Conservation (phyloP, 2,888 invertebrate species). For the Digitonthophagus gazella region DNA sequence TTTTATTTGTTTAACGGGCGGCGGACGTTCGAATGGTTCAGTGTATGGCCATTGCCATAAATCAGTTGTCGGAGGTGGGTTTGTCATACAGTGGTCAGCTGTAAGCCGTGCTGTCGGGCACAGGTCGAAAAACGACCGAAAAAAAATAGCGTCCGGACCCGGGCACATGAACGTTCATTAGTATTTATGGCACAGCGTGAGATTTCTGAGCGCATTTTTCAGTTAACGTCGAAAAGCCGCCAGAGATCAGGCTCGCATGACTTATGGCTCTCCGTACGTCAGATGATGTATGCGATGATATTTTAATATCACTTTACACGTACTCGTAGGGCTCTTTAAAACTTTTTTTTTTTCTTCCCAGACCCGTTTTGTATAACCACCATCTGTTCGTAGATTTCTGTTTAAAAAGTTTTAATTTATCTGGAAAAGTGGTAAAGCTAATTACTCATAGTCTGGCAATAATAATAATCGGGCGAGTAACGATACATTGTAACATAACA, state of each 20-base stretch:
- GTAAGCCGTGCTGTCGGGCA: conserved; percentile 23
- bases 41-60: conserved; percentile 24
- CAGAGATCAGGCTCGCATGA: neutral
- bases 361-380: no score
- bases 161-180: conserved; percentile 6
- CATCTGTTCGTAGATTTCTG: no score
- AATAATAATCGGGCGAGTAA: neutral
- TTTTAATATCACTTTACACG: neutral
- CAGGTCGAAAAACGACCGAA: conserved; percentile 5
- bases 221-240: conserved; percentile 15
- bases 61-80: conserved; percentile 34
- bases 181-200: conserved; percentile 18
- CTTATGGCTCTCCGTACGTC: conserved; percentile 6
- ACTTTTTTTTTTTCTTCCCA: neutral
- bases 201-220: conserved; percentile 14
- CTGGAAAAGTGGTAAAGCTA: no score
- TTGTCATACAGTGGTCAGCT: conserved; percentile 36
- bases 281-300: conserved; percentile 1
- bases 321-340: neutral
- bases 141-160: neutral
- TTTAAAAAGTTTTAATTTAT: no score
- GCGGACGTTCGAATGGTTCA: neutral
- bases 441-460: no score
- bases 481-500: neutral
- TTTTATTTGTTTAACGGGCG: conserved; percentile 6